A percentile compares a stretch with the other conserved stretches of the same genome.
phyloP scores from a whole-genome alignment of 2,113 vertebrate species.

The Sisor rabdophorus region DNA sequence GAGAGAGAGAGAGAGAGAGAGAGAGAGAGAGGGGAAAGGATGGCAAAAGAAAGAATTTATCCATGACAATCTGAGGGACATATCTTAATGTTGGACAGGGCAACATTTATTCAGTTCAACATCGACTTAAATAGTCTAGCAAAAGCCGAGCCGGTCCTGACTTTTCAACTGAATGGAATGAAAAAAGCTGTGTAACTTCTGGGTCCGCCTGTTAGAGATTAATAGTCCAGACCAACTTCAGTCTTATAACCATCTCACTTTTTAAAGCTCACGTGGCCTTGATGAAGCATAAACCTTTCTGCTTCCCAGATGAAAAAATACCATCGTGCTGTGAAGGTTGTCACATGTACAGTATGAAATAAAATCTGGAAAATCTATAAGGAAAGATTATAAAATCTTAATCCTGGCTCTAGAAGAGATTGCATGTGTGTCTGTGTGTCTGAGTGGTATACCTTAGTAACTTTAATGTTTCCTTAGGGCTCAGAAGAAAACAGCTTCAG shows the following conservation, averaged over 20 bases:
- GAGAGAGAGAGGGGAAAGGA: too few relatives aligned
- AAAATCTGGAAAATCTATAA: too few relatives aligned
- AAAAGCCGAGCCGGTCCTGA: neutral
- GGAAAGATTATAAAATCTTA: too few relatives aligned
- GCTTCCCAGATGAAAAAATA: neutral
- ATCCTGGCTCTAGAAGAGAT: too few relatives aligned
- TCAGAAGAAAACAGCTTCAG: constrained; percentile 92
- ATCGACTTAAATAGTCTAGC: too few relatives aligned
- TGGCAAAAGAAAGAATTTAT: too few relatives aligned
- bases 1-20: too few relatives aligned
- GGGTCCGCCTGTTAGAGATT: constrained; percentile 1
- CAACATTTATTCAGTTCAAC: too few relatives aligned
- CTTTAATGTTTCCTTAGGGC: constrained; percentile 65
- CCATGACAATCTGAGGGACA: too few relatives aligned
- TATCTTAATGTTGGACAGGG: too few relatives aligned
- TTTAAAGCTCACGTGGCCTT: neutral
- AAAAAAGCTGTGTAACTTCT: constrained; percentile 16
- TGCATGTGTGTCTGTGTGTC: neutral
- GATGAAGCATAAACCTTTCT: constrained; percentile 20
- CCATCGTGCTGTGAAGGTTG: too few relatives aligned
- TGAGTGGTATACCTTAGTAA: constrained; percentile 14
- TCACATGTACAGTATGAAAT: too few relatives aligned
- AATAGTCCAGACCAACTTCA: constrained; percentile 19
- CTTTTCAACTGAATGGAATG: neutral
- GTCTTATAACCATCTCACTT: neutral